Base-by-base conservation (phyloP, 2,888 invertebrate genomes). In the Chironomus riparius region DNA sequence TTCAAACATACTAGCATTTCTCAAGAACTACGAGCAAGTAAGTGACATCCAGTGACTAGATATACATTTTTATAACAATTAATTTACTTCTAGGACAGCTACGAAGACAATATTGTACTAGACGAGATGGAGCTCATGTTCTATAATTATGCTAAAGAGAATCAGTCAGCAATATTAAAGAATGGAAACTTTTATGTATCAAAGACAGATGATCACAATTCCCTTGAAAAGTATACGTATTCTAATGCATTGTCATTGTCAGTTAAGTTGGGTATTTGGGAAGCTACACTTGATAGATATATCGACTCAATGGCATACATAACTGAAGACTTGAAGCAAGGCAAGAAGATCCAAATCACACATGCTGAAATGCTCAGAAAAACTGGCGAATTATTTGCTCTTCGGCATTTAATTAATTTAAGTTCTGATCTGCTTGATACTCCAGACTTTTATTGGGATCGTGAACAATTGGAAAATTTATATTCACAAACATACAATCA, bases 381-480 rank as follows among this genome's bases (percentile, higher is more conserved):
- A 82, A 91, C 92, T 71, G 97, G 97, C 0, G 94, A 97, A 86
- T 82, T 97, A 21, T 95, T 95, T 82, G 92, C 93, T 0, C 85
- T 97, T 47, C 87, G 96, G 4, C 97, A 97, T 84, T 87, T 91
- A 21, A 91, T 98, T 75, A 98, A 96, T 84, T 87, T 98, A 78
- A 94, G 95, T 79, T 97, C 97, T 0, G 97, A 98, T 83, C 86
- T 98, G 65, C 85, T 98, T 78, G 97, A 97, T 83, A 95, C 95
- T 0, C 97, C 98, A 0, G 98, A 98, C 85, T 97, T 97, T 85
- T 98, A 98, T 85, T 98, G 98, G 98, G 98, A 98, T 81, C 89
- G 95, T 75, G 95, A 97, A 79, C 88, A 92, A 76, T 85, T 98
- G 47, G 98, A 98, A 85, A 85, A 85, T 0, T 86, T 98, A 5